Conservation (phyloP, 2,113 vertebrate species). For the Camelus dromedarius region DNA sequence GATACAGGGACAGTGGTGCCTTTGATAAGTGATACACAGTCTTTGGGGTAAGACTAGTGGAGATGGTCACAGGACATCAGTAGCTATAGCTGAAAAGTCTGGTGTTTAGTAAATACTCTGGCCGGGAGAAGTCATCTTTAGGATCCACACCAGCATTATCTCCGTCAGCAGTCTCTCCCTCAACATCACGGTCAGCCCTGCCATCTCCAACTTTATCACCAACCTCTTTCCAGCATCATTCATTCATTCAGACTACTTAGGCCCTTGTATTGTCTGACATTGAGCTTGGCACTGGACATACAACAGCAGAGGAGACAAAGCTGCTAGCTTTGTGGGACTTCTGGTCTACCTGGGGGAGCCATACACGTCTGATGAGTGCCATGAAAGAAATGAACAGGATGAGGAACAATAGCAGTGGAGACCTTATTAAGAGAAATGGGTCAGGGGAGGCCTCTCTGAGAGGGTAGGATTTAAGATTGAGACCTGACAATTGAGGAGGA, state of each 20-base stretch:
- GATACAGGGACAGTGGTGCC: not conserved
- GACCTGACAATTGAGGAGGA: not conserved
- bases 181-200: rapidly evolving
- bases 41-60: not conserved
- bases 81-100: not conserved
- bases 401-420: not conserved
- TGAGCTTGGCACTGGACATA: not conserved
- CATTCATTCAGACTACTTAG: not conserved
- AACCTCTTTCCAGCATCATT: not conserved
- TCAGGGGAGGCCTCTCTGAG: not conserved
- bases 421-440: not conserved
- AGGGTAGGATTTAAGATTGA: not conserved
- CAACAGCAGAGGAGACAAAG: not conserved
- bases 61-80: not conserved
- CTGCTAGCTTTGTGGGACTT: not conserved
- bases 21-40: not conserved
- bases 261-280: not conserved
- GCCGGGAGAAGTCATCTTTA: not conserved
- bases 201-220: not conserved
- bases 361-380: not conserved
- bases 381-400: not conserved
- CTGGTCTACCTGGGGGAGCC: not conserved
- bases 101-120: not conserved
- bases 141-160: not conserved
- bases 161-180: not conserved